Base-by-base conservation (phyloP, 2,888 invertebrate species). In the Pycnomerus fuliginosus region DNA sequence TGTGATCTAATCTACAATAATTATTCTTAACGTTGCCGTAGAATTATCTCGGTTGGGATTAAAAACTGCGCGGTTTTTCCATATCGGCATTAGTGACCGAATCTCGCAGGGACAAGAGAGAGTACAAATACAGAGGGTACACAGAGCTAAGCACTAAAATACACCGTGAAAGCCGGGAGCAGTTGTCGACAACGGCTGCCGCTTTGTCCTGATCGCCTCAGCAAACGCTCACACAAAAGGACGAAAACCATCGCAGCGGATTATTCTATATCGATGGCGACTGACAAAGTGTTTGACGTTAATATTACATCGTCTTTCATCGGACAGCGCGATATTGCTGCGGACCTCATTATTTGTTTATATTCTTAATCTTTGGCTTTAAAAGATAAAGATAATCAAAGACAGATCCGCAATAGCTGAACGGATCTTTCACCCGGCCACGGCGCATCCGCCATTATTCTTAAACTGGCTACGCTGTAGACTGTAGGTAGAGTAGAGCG, bases 151-250 rank as follows among this genome's bases (percentile, higher is more conserved):
- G 67, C 61, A 61, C 55, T 63, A 67, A 64, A 64, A 63, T 60
- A 65, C 65, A 67, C 64, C 53, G 52, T 56, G 53, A 57, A 64
- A 65, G 56, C 62, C 58, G 61, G 61, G 59, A 63, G 62, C 63
- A 60, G 61, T 61, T 62, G 64, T 60, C 60, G 62, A 58, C 58
- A 55, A 56, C 58, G 60, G 57, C 58, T 40, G 40, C 33, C 61
- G 64, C 65, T 66, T 65, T 64, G 65, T 64, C 57, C 62, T 64
- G 67, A 66, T 65, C 66, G 64, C 60, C 60, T 65, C 60, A 56
- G 65, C 51, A 65, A 65, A 66, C 63, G 64, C 55, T 57, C 56
- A 56, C 56, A 62, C 62, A 64, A 65, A 63, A 58, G 62, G 55
- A 60, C 56, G 58, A 58, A 58, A 61, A 64, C 59, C 59, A 58